A percentile compares a stretch with the other conserved stretches of the same genome.
These are phyloP conservation scores for Meloe dianella DNA, from an alignment of 2,888 invertebrate genomes.

Conservation along the genomic window DNA sequence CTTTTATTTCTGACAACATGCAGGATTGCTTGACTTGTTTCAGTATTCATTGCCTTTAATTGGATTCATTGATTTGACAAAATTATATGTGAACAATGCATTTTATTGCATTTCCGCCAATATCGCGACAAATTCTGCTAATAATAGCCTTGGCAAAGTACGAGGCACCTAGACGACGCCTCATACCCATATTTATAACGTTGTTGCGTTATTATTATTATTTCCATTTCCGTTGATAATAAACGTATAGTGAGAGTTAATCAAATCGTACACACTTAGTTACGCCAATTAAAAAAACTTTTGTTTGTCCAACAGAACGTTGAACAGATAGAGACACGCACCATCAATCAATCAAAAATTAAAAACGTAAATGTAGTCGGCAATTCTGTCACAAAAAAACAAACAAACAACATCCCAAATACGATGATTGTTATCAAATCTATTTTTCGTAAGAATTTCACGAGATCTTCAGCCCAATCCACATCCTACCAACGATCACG, in stretches of 20 bases:
- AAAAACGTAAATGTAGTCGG: neutral
- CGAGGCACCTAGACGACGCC: constrained; percentile 4
- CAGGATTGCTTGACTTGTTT: too few species aligned
- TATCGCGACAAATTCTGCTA: neutral
- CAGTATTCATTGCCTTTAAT: too few species aligned
- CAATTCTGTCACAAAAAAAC: neutral
- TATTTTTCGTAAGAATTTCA: too few species aligned
- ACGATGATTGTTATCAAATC: too few species aligned
- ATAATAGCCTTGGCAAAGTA: constrained; percentile 14
- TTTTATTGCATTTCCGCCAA: constrained; percentile 13
- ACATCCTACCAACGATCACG: too few species aligned
- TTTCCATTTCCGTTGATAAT: neutral
- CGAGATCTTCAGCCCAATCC: too few species aligned
- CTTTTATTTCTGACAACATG: too few species aligned
- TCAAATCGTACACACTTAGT: neutral
- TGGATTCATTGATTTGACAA: too few species aligned
- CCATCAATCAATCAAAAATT: constrained; percentile 4
- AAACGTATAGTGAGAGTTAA: neutral
- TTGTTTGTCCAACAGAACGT: neutral
- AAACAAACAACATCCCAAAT: too few species aligned
- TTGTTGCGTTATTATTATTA: neutral
- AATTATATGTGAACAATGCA: too few species aligned
- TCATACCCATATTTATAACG: neutral
- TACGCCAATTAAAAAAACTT: neutral
- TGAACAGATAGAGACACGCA: neutral